Conservation (phyloP, 2,888 invertebrate species). For the Hypselothyrea guttata region DNA sequence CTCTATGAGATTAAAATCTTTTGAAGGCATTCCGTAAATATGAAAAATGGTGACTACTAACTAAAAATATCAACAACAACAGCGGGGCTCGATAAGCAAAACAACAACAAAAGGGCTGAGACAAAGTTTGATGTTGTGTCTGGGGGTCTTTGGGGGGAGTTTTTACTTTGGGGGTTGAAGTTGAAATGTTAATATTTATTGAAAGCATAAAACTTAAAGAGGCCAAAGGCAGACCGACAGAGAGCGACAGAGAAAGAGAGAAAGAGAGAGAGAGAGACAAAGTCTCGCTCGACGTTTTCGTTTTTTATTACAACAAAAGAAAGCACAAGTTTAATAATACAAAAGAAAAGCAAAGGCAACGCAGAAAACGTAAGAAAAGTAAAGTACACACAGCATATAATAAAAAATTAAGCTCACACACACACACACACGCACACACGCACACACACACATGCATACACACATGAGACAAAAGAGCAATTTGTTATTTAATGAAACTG, state of each 20-base stretch:
- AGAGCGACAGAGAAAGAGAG: not conserved
- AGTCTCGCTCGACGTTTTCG: conserved; percentile 1
- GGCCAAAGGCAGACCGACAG: not conserved
- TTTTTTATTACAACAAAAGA: conserved; percentile 34
- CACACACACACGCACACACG: conserved; percentile 10
- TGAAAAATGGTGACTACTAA: conserved; percentile 68
- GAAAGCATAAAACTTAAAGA: conserved; percentile 61
- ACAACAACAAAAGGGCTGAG: conserved; percentile 11
- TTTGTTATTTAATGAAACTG: conserved; percentile 77
- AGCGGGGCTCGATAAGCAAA: conserved; percentile 12
- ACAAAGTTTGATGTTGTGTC: not conserved
- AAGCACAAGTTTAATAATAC: conserved; percentile 27
- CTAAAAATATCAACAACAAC: conserved; percentile 56
- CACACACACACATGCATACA: conserved; percentile 5
- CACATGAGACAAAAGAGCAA: conserved; percentile 62
- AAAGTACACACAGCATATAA: conserved; percentile 53
- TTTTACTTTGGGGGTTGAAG: conserved; percentile 18
- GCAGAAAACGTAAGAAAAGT: conserved; percentile 14
- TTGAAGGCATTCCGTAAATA: conserved; percentile 73
- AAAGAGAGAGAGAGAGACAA: not conserved
- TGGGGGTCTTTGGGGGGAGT: conserved; percentile 1
- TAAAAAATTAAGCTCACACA: conserved; percentile 58
- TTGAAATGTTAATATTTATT: conserved; percentile 73
- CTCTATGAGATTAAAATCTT: conserved; percentile 71
- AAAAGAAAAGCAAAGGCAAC: conserved; percentile 5